phyloP scores from a whole-genome alignment of 2,888 invertebrate species.

The Scaptomyza flava region DNA sequence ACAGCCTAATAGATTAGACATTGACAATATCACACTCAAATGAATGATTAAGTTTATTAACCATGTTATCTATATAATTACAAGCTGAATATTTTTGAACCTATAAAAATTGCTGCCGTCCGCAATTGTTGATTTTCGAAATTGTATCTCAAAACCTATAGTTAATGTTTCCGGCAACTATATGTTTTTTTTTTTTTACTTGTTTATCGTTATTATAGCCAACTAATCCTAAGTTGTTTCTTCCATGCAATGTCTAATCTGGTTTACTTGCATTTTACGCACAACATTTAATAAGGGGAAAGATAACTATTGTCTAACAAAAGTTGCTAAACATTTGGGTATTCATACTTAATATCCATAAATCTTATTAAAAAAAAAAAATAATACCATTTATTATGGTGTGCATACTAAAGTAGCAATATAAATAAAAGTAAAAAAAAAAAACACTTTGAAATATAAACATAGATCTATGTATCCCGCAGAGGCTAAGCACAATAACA shows the following conservation, averaged over 20 bases:
- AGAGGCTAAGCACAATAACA: slow-evolving; percentile 38
- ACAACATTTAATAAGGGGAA: slow-evolving; percentile 19
- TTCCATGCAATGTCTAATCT: slow-evolving; percentile 38
- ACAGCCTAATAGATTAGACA: slow-evolving; percentile 17
- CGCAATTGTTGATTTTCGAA: slow-evolving; percentile 57
- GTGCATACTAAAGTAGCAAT: slow-evolving; percentile 53
- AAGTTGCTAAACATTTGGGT: slow-evolving; percentile 41
- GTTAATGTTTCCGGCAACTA: neutral
- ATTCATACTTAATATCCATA: slow-evolving; percentile 15
- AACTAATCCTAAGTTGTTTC: slow-evolving; percentile 4
- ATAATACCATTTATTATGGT: slow-evolving; percentile 17
- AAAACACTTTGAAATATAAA: slow-evolving; percentile 1
- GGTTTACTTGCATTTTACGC: slow-evolving; percentile 12
- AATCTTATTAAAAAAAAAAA: slow-evolving; percentile 10
- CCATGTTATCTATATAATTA: neutral
- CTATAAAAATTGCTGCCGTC: slow-evolving; percentile 66
- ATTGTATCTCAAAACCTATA: neutral
- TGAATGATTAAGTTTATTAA: slow-evolving; percentile 4
- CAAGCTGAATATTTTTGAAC: neutral
- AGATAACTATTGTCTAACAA: slow-evolving; percentile 43
- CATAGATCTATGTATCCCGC: slow-evolving; percentile 35
- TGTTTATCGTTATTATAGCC: slow-evolving; percentile 3
- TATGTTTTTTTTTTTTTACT: slow-evolving; percentile 1
- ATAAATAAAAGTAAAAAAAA: neutral
- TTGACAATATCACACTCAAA: neutral